These are phyloP conservation scores for Enteromius paludinosus DNA, from an alignment of 2,797 vertebrate genomes.

Conservation along the genomic window DNA sequence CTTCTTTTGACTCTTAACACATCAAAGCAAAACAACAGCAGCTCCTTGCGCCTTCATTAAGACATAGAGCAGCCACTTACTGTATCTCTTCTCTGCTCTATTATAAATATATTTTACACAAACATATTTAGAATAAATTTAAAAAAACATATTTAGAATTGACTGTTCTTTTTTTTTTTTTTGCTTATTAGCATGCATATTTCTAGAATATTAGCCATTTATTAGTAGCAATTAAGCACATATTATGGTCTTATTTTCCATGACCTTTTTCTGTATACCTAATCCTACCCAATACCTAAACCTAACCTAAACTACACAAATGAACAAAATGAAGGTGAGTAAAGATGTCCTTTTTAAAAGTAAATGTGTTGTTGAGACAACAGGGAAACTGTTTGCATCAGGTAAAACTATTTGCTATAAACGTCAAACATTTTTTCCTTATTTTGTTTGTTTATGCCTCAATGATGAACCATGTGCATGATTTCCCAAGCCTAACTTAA, in stretches of 20 bases:
- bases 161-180: not conserved
- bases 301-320: too few relatives aligned
- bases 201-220: too few relatives aligned
- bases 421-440: not conserved
- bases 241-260: too few relatives aligned
- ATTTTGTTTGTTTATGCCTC: conserved; percentile 14
- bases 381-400: not conserved
- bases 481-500: conserved; percentile 13
- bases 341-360: not conserved
- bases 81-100: conserved; percentile 12
- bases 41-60: conserved; percentile 33
- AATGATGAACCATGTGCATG: not conserved
- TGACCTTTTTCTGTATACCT: too few relatives aligned
- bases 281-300: too few relatives aligned
- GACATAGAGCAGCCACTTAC: conserved; percentile 27
- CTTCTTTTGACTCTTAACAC: conserved; percentile 11
- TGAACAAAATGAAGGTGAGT: not conserved
- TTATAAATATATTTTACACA: conserved; percentile 20
- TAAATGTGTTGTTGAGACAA: conserved; percentile 8
- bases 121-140: conserved; percentile 18
- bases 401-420: not conserved
- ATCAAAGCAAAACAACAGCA: conserved; percentile 28
- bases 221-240: too few relatives aligned
- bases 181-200: too few relatives aligned
- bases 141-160: not conserved